Base-by-base conservation (phyloP, 2,888 invertebrate genomes). In the Stramonita haemastoma region DNA sequence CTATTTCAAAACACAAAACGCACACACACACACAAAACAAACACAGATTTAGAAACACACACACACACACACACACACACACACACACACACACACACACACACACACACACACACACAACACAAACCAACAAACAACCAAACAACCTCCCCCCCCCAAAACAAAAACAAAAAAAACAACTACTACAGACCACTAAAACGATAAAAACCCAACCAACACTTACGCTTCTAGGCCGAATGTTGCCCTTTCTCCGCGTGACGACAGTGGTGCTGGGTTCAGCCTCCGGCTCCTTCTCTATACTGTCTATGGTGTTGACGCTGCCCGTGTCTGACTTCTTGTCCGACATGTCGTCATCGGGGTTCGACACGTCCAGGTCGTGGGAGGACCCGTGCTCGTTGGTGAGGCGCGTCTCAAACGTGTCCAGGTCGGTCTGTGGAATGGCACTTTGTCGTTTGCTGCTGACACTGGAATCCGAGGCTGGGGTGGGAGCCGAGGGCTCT, bases 401-500 rank as follows among this genome's bases (percentile, higher is more conserved):
- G 70, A 93, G 90, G 88, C 92, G 93, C 26, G 94, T 94, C 90
- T 94, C 95, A 91, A 94, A 93, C 17, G 95, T 94, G 90, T 95
- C 95, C 36, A 95, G 90, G 90, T 95, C 95, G 57, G 95, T 95
- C 85, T 94, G 94, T 36, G 93, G 95, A 83, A 94, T 92, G 81
- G 92, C 92, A 29, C 91, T 90, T 90, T 92, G 92, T 77, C 89
- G 90, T 46, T 91, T 91, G 46, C n/a, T n/a, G 81, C 46, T 83
- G 26, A 46, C 36, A 11, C 60, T 66, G 1, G 84, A 36, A 26
- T 88, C 88, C 19, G 66, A 15, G 46, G 81, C 32, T 26, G 57
- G 66, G 26, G 88, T 22, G n/a, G 79, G 46, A 22, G 73, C n/a
- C n/a, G 19, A 36, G 22, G 15, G 81, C 36, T 83, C 81, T 8